phyloP scores from a whole-genome alignment of 2,888 invertebrate species.

The Cosmia pyralina region DNA sequence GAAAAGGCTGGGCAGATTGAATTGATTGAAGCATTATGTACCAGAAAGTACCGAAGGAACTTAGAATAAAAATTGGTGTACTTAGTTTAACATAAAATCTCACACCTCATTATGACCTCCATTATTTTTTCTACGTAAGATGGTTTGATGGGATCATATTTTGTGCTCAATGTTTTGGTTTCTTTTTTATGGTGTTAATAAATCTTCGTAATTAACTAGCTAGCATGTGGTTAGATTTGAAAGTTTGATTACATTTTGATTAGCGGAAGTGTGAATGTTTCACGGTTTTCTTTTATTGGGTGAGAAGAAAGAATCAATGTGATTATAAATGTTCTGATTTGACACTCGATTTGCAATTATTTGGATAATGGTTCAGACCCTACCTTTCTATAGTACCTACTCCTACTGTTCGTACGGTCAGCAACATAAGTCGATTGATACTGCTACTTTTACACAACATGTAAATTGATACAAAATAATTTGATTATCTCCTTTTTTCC shows the following conservation, averaged over 20 bases:
- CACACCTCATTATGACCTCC: not conserved
- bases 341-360: conserved; percentile 15
- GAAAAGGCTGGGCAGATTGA: too few relatives aligned
- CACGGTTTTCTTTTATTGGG: conserved; percentile 46
- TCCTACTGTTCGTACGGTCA: too few relatives aligned
- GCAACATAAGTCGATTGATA: too few relatives aligned
- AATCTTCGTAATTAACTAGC: conserved; percentile 51
- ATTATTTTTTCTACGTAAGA: not conserved
- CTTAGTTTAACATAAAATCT: conserved; percentile 1
- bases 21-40: not conserved
- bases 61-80: not conserved
- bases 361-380: not conserved
- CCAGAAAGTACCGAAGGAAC: too few relatives aligned
- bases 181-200: conserved; percentile 54
- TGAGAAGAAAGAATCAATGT: conserved; percentile 27
- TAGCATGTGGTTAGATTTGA: conserved; percentile 38
- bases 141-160: conserved; percentile 38
- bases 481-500: too few relatives aligned
- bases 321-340: conserved; percentile 18
- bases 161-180: conserved; percentile 42
- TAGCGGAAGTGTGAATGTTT: conserved; percentile 55
- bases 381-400: not conserved
- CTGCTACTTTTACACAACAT: too few relatives aligned
- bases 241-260: conserved; percentile 54
- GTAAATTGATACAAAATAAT: too few relatives aligned